These are phyloP conservation scores for Cheilosia variabilis DNA, from an alignment of 2,888 invertebrate species.

Conservation along the genomic window DNA sequence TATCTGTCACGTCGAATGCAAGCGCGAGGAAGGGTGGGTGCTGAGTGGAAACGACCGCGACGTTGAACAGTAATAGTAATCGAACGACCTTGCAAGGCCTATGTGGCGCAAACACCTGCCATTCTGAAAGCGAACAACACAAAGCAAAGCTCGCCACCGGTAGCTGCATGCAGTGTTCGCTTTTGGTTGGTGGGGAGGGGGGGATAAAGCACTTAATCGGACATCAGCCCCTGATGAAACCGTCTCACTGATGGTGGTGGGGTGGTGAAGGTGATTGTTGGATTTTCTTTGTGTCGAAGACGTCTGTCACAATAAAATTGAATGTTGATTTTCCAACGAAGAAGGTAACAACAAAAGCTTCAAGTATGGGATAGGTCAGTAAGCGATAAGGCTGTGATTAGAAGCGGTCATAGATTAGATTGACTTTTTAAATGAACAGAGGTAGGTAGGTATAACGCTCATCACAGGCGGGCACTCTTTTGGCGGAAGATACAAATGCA, in stretches of 20 bases:
- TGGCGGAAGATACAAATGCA: not conserved
- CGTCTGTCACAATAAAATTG: conserved; percentile 16
- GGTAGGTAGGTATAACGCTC: not conserved
- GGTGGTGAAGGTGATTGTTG: conserved; percentile 4
- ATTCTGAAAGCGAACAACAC: conserved; percentile 25
- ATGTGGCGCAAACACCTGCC: conserved; percentile 59
- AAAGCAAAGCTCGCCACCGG: conserved; percentile 31
- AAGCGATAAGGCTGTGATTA: conserved; percentile 33
- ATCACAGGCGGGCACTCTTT: not conserved
- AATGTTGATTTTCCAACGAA: conserved; percentile 21
- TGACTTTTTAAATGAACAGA: not conserved
- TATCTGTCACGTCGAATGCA: conserved; percentile 14
- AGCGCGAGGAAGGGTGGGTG: not conserved
- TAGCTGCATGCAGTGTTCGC: not conserved
- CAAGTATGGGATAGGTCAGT: conserved; percentile 49
- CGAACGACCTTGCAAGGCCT: conserved; percentile 72
- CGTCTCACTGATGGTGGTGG: conserved; percentile 32
- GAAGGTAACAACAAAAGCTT: conserved; percentile 10
- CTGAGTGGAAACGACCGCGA: not conserved
- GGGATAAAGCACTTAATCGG: conserved; percentile 45
- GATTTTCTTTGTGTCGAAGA: conserved; percentile 47
- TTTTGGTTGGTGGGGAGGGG: too few species aligned
- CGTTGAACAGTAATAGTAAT: conserved; percentile 19
- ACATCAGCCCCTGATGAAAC: conserved; percentile 56
- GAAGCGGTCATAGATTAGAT: not conserved